phyloP scores from a whole-genome alignment of 2,113 vertebrate genomes.

The Zosterops lateralis region DNA sequence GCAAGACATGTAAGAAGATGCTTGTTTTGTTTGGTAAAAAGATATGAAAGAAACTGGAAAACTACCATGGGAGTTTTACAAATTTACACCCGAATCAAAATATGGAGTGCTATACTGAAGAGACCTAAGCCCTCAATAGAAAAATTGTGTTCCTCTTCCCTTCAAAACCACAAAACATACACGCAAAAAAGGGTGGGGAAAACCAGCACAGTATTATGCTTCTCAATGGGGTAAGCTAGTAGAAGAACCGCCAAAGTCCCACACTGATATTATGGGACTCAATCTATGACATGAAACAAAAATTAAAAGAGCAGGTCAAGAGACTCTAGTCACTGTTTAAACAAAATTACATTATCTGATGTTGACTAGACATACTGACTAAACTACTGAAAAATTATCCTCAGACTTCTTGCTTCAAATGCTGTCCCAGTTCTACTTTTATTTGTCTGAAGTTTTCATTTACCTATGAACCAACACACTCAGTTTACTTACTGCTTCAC shows the following conservation, averaged over 20 bases:
- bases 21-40: neutral
- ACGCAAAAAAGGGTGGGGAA: neutral
- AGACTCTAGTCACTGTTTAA: neutral
- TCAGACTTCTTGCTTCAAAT: neutral
- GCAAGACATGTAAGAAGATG: neutral
- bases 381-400: neutral
- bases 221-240: neutral
- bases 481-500: neutral
- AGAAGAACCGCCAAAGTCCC: neutral
- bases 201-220: accelerated
- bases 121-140: neutral
- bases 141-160: neutral
- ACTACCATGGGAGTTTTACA: accelerated
- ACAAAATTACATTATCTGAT: neutral
- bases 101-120: neutral
- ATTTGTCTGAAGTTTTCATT: neutral
- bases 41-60: neutral
- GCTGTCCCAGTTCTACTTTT: neutral
- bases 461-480: neutral
- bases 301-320: neutral
- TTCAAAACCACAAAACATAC: neutral
- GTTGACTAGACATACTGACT: neutral
- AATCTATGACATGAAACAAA: neutral
- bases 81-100: neutral
- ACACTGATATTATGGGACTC: neutral